Evolutionary conservation across 2,888 invertebrate genomes (phyloP).

Genomic region (Petrolisthes cinctipes): DNA sequence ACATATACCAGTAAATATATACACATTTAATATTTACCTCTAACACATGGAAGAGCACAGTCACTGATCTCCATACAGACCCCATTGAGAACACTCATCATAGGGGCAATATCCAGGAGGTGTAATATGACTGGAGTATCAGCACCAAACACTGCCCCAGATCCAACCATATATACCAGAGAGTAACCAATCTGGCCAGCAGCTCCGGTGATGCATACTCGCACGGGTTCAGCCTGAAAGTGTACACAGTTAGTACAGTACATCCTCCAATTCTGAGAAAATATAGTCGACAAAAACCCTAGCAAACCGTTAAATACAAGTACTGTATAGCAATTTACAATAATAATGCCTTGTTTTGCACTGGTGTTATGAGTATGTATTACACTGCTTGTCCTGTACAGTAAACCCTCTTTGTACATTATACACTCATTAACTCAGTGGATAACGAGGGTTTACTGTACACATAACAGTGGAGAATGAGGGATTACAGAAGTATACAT

Average conservation of each 20-base stretch:
- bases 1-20: neutral
- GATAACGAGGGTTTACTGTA: neutral
- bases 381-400: too few species aligned
- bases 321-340: neutral
- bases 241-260: neutral
- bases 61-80: conserved; percentile 98
- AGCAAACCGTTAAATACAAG: neutral
- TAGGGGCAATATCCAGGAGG: conserved; percentile 93
- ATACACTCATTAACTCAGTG: too few species aligned
- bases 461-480: neutral
- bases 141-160: conserved; percentile 94
- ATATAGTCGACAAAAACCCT: too few species aligned
- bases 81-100: conserved; percentile 97
- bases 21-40: conserved; percentile 78
- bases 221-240: conserved; percentile 76
- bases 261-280: too few species aligned
- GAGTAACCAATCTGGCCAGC: conserved; percentile 99
- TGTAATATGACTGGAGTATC: conserved; percentile 88
- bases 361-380: too few species aligned
- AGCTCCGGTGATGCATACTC: conserved; percentile 96
- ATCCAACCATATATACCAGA: conserved; percentile 91
- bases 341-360: neutral
- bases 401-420: too few species aligned
- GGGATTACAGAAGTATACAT: too few species aligned
- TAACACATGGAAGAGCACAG: conserved; percentile 84